phyloP scores from a whole-genome alignment of 2,797 vertebrate species.

The Argyrosomus regius region DNA sequence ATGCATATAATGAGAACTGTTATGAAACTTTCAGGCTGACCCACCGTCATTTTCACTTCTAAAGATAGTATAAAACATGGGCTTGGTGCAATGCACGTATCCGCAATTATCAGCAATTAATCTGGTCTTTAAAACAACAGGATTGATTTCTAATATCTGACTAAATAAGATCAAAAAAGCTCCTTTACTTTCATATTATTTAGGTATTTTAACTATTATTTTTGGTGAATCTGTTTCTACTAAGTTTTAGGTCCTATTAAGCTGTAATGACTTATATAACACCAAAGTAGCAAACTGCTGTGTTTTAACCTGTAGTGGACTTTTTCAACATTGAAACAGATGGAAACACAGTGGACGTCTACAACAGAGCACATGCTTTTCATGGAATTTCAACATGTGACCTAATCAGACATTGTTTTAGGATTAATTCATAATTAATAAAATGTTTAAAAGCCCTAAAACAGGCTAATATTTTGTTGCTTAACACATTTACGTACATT shows the following conservation, averaged over 20 bases:
- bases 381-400: slow-evolving; percentile 14
- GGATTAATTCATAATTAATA: slow-evolving; percentile 18
- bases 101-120: not conserved
- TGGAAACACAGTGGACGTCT: not conserved
- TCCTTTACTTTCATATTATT: too few species aligned
- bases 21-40: not conserved
- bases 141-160: not conserved
- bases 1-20: not conserved
- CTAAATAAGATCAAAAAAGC: not conserved
- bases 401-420: not conserved
- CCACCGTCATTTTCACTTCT: not conserved
- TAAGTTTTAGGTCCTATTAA: too few species aligned
- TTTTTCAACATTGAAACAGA: not conserved
- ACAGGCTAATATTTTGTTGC: slow-evolving; percentile 39
- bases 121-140: not conserved
- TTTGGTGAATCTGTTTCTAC: too few species aligned
- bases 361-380: not conserved
- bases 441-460: slow-evolving; percentile 39
- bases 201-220: too few species aligned
- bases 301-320: not conserved
- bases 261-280: not conserved
- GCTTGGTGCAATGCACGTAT: too few species aligned
- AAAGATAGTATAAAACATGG: not conserved
- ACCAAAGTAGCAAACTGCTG: not conserved
- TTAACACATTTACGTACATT: slow-evolving; percentile 59